These are phyloP conservation scores for Noctua janthina DNA, from an alignment of 2,888 invertebrate species.

Conservation along the genomic window DNA sequence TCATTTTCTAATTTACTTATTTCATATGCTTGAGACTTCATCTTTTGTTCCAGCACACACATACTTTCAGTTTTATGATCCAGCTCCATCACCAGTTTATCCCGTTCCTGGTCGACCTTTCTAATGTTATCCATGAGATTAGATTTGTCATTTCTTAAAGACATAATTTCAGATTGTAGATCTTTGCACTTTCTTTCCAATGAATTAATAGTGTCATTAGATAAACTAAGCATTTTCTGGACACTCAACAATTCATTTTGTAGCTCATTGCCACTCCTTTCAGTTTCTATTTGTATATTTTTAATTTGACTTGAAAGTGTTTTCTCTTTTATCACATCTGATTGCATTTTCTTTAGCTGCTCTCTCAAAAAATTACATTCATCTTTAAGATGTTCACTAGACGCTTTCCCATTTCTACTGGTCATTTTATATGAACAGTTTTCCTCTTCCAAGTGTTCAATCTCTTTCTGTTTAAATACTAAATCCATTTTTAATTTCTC, in stretches of 20 bases:
- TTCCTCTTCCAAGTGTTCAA: conserved; percentile 86
- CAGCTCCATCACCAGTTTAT: conserved; percentile 91
- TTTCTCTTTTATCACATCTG: conserved; percentile 87
- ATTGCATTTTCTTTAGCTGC: conserved; percentile 86
- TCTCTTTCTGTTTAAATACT: conserved; percentile 83
- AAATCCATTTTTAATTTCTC: conserved; percentile 86
- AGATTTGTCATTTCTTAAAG: conserved; percentile 91
- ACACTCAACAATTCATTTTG: conserved; percentile 92
- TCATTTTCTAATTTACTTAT: conserved; percentile 89
- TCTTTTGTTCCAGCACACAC: conserved; percentile 91
- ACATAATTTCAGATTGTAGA: conserved; percentile 90
- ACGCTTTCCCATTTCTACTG: conserved; percentile 84
- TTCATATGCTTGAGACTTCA: conserved; percentile 90
- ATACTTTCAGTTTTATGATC: conserved; percentile 94
- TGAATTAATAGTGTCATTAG: conserved; percentile 90
- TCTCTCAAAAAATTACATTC: conserved; percentile 86
- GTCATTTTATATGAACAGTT: conserved; percentile 87
- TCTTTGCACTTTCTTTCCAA: conserved; percentile 91
- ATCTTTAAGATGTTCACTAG: conserved; percentile 83
- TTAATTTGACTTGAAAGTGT: conserved; percentile 90
- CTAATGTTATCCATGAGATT: conserved; percentile 91
- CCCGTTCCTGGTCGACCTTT: conserved; percentile 93
- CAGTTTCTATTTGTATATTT: conserved; percentile 94
- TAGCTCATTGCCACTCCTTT: conserved; percentile 92
- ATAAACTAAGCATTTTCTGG: conserved; percentile 91